Evolutionary conservation across 2,888 invertebrate genomes (phyloP).

Genomic region (Eupithecia inturbata): DNA sequence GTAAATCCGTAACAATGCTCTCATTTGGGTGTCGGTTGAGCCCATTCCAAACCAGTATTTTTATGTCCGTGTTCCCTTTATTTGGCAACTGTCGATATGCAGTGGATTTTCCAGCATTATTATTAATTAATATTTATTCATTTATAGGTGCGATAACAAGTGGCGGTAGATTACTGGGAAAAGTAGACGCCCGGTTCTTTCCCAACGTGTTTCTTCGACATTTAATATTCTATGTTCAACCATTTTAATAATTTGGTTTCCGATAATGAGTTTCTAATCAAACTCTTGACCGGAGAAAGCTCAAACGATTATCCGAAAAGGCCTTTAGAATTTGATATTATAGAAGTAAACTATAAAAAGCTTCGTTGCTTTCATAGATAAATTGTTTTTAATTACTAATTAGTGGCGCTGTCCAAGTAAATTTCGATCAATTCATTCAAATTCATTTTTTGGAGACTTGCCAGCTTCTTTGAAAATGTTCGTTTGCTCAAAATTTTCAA

Average conservation of each 20-base stretch:
- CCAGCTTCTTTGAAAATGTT: background rate
- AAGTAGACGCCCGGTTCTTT: constrained; percentile 23
- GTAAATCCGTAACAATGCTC: constrained; percentile 37
- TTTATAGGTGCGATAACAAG: constrained; percentile 26
- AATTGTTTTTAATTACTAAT: constrained; percentile 10
- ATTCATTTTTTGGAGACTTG: background rate
- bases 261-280: constrained; percentile 3
- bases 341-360: constrained; percentile 9
- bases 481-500: constrained; percentile 1
- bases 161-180: constrained; percentile 18
- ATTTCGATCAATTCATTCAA: constrained; percentile 14
- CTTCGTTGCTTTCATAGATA: background rate
- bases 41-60: constrained; percentile 36
- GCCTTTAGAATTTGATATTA: constrained; percentile 4
- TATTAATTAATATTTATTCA: no score
- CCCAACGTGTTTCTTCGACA: constrained; percentile 20
- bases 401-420: constrained; percentile 11
- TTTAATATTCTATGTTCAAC: constrained; percentile 21
- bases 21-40: constrained; percentile 35
- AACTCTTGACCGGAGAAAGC: constrained; percentile 1
- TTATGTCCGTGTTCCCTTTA: constrained; percentile 30
- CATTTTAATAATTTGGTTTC: constrained; percentile 20
- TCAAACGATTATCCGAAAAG: background rate
- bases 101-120: no score
- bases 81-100: constrained; percentile 35